These are phyloP conservation scores for Gobio occitaniae DNA, from an alignment of 2,797 vertebrate species.

Conservation along the genomic window DNA sequence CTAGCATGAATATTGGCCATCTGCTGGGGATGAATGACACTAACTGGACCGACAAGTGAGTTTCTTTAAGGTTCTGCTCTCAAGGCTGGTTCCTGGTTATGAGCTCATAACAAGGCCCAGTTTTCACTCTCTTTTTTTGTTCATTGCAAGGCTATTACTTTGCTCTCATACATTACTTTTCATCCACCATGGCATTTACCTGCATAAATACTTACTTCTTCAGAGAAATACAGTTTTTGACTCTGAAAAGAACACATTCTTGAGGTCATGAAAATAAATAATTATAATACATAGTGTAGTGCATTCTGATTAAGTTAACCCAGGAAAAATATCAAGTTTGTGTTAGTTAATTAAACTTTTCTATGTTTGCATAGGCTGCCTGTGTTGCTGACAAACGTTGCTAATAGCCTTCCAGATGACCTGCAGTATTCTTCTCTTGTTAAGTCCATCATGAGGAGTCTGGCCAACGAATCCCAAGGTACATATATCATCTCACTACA, in stretches of 20 bases:
- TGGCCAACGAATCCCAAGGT: conserved; percentile 76
- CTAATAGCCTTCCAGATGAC: conserved; percentile 68
- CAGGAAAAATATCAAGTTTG: conserved; percentile 22
- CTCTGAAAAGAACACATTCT: conserved; percentile 46
- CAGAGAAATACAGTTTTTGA: conserved; percentile 47
- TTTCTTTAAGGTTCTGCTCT: conserved; percentile 47
- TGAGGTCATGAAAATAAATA: conserved; percentile 50
- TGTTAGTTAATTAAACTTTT: conserved; percentile 51
- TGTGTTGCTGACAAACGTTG: conserved; percentile 64
- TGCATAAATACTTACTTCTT: conserved; percentile 50
- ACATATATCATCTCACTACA: conserved; percentile 44
- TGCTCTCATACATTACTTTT: conserved; percentile 33
- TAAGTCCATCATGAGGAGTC: conserved; percentile 66
- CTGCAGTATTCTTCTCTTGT: conserved; percentile 67
- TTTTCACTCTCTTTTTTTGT: conserved; percentile 5
- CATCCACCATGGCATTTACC: conserved; percentile 47
- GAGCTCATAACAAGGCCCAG: conserved; percentile 27
- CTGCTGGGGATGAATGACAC: conserved; percentile 60
- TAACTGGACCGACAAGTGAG: conserved; percentile 65
- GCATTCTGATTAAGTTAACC: conserved; percentile 41
- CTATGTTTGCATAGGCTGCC: conserved; percentile 66
- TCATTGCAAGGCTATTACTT: conserved; percentile 34
- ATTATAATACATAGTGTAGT: conserved; percentile 20
- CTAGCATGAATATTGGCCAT: conserved; percentile 47
- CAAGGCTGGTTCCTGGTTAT: conserved; percentile 28